phyloP scores from a whole-genome alignment of 2,113 vertebrate genomes.

The Crypturellus undulatus region DNA sequence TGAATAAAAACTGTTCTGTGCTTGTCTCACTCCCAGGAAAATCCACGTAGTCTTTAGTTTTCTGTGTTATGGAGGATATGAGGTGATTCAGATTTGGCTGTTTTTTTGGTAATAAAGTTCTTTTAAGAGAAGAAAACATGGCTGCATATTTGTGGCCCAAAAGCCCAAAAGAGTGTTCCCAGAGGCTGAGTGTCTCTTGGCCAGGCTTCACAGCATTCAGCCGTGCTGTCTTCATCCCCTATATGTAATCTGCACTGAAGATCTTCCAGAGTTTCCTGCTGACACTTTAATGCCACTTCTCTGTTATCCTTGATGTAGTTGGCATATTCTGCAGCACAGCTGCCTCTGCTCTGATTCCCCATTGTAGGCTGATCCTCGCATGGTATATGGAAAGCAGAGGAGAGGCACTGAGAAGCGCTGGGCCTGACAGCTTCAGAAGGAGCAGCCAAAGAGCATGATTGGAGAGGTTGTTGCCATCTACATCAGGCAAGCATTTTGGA shows the following conservation, averaged over 20 bases:
- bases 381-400: not conserved
- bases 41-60: not conserved
- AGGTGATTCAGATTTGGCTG: not conserved
- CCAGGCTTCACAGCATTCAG: not conserved
- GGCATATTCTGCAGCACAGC: constrained; percentile 16
- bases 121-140: not conserved
- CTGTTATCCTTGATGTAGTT: constrained; percentile 37
- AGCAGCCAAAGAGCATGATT: constrained; percentile 48
- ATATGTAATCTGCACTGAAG: not conserved
- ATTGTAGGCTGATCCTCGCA: constrained; percentile 23
- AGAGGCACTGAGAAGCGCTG: not conserved
- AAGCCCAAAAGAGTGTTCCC: not conserved
- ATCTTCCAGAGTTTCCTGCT: constrained; percentile 35
- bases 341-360: constrained; percentile 41
- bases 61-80: not conserved
- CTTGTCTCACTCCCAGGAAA: not conserved
- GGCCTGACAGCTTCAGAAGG: constrained; percentile 58
- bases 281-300: not conserved
- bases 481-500: constrained; percentile 39
- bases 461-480: constrained; percentile 18
- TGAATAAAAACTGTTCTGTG: not conserved
- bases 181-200: not conserved
- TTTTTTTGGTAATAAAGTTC: not conserved
- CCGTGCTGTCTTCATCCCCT: not conserved
- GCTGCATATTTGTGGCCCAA: not conserved